Conservation (phyloP, 2,797 vertebrate species). For the Heliangelus exortis region DNA sequence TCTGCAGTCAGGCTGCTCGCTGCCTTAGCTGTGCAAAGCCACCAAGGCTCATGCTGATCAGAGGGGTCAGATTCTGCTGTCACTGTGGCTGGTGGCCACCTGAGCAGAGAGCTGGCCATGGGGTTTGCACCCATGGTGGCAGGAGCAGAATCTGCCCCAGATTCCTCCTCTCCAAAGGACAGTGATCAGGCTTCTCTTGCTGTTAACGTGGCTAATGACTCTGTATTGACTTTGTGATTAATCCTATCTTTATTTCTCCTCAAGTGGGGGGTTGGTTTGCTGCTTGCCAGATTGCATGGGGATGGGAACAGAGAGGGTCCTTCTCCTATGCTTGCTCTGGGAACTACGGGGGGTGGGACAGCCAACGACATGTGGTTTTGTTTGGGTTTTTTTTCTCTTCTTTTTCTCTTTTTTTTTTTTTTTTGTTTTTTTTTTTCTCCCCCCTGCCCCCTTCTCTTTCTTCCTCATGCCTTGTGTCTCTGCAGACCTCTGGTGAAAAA, state of each 20-base stretch:
- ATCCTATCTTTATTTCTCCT: slow-evolving; percentile 42
- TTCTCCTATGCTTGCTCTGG: slow-evolving; percentile 2
- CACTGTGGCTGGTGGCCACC: fast-evolving
- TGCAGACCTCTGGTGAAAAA: slow-evolving; percentile 90
- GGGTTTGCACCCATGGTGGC: neutral
- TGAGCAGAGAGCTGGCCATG: neutral
- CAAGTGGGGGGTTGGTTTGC: neutral
- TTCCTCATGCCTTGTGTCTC: slow-evolving; percentile 77
- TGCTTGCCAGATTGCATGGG: slow-evolving; percentile 53
- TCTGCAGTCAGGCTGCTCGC: slow-evolving; percentile 36
- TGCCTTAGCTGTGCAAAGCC: slow-evolving; percentile 2
- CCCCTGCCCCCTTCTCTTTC: neutral
- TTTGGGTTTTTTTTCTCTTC: neutral
- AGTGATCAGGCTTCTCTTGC: slow-evolving; percentile 16
- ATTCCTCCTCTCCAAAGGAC: neutral
- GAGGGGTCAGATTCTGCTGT: slow-evolving; percentile 8
- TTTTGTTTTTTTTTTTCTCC: neutral
- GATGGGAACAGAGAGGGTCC: slow-evolving; percentile 20
- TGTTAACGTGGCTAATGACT: slow-evolving; percentile 13
- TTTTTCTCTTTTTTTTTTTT: neutral
- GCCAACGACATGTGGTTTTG: neutral
- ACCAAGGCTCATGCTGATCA: neutral
- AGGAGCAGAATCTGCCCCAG: neutral
- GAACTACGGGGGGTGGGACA: neutral
- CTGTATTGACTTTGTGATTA: slow-evolving; percentile 44